Percentiles rank a stretch among this genome's conserved stretches.
Conservation (phyloP, 2,797 vertebrate species). For the Cirrhinus mrigala region DNA sequence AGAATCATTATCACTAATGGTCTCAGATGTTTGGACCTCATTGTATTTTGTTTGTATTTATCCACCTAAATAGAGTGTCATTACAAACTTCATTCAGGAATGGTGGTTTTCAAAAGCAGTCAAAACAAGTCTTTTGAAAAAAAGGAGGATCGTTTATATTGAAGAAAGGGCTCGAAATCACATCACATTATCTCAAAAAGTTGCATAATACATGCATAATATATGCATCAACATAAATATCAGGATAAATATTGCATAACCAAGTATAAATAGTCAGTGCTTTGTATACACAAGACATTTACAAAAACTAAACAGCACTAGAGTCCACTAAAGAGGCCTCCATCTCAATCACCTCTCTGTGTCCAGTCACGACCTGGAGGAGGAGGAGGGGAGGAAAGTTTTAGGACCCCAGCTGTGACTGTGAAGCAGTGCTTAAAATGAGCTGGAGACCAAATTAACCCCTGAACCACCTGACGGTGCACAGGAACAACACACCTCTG, state of each 20-base stretch:
- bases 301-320: not conserved
- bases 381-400: not conserved
- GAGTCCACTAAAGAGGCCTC: not conserved
- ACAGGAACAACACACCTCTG: not conserved
- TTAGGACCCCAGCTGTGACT: constrained; percentile 19
- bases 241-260: not conserved
- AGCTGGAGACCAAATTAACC: constrained; percentile 40
- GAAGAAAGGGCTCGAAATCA: not conserved
- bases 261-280: not conserved
- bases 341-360: constrained; percentile 29
- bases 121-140: not conserved
- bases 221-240: not conserved
- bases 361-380: not conserved
- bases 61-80: not conserved
- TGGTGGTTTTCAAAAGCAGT: not conserved
- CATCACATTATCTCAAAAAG: not conserved
- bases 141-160: not conserved
- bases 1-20: not conserved
- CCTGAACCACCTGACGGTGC: not conserved
- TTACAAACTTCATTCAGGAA: not conserved
- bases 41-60: not conserved
- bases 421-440: not conserved
- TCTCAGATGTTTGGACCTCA: not conserved
- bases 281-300: not conserved
- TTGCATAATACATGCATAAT: not conserved